Percentiles rank a stretch among this genome's conserved stretches.
phyloP scores from a whole-genome alignment of 2,888 invertebrate species.

The Linyphia triangularis region DNA sequence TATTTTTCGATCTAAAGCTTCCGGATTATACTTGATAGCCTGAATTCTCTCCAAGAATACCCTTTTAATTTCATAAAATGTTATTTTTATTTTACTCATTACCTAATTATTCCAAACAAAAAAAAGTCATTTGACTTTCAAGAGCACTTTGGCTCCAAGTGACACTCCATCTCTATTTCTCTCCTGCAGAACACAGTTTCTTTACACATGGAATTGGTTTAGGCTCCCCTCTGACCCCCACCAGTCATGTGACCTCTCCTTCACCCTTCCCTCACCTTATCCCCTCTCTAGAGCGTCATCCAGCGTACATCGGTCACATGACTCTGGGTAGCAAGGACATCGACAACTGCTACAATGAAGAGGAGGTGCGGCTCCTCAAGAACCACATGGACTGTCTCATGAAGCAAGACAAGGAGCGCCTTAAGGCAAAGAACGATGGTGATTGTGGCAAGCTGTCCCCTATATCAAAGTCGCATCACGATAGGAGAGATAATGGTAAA shows the following conservation, averaged over 20 bases:
- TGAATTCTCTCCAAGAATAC: slow-evolving; percentile 37
- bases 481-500: slow-evolving; percentile 33
- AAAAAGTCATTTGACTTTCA: background rate
- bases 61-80: slow-evolving; percentile 7
- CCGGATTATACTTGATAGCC: slow-evolving; percentile 17
- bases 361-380: slow-evolving; percentile 43
- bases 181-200: slow-evolving; percentile 74
- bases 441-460: slow-evolving; percentile 34
- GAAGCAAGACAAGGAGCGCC: slow-evolving; percentile 66
- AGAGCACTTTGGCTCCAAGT: slow-evolving; percentile 31
- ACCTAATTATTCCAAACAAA: slow-evolving; percentile 1
- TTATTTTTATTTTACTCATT: slow-evolving; percentile 18
- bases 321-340: slow-evolving; percentile 69
- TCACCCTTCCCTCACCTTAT: slow-evolving; percentile 87
- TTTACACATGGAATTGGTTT: slow-evolving; percentile 74
- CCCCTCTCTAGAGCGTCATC: slow-evolving; percentile 82
- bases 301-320: slow-evolving; percentile 67
- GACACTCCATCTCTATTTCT: slow-evolving; percentile 62
- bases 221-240: slow-evolving; percentile 74
- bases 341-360: slow-evolving; percentile 59
- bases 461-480: slow-evolving; percentile 1
- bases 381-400: slow-evolving; percentile 64
- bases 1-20: no score
- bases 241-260: slow-evolving; percentile 80
- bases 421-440: slow-evolving; percentile 45